Evolutionary conservation across 2,113 vertebrate species (phyloP), one percentile per base, ranked within the genome.

Genomic region (Cyprichromis sp.): DNA sequence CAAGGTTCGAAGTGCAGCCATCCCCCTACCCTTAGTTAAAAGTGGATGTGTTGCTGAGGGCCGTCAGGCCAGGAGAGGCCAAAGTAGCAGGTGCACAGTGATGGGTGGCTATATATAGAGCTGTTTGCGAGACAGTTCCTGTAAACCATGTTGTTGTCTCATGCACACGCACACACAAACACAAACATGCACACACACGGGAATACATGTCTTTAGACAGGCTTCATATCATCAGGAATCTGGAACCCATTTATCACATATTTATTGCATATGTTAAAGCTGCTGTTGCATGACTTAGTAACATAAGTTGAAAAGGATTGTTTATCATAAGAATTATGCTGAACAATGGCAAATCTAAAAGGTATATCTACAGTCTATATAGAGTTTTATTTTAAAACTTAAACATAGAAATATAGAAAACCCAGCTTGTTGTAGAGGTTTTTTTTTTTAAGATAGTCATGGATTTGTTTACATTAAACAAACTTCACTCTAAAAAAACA

Each of bases 41-140:
- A 90, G 86, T 17, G 86, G 86, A 78, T 63, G 89, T 95, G 95
- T 95, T 95, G 95, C 95, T 95, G 93, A 84, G 93, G 89, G 78
- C 80, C 2, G 7, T 45, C 38, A 2, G 87, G 57, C 87, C 84
- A 90, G 55, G 12, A 83, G 47, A 86, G 83, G 87, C 86, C 53
- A 90, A 82, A 94, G 92, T 92, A 95, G 94, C 94, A 93, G 94
- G 90, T 90, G 93, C 89, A 84, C 82, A 0, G 73, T 89, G 87
- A 90, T 87, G 89, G 40, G n/a, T 2, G 36, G 86, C 91, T 96
- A 95, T 92, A 92, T 94, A 89, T 95, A 95, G 94, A 93, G 31
- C 86, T 88, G 85, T 91, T 91, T 94, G 85, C 50, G 34, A 79
- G 82, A 92, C 66, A 87, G 82, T 88, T 90, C 84, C 89, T 78